Conservation (phyloP, 2,888 invertebrate species). For the Amaurobius ferox region DNA sequence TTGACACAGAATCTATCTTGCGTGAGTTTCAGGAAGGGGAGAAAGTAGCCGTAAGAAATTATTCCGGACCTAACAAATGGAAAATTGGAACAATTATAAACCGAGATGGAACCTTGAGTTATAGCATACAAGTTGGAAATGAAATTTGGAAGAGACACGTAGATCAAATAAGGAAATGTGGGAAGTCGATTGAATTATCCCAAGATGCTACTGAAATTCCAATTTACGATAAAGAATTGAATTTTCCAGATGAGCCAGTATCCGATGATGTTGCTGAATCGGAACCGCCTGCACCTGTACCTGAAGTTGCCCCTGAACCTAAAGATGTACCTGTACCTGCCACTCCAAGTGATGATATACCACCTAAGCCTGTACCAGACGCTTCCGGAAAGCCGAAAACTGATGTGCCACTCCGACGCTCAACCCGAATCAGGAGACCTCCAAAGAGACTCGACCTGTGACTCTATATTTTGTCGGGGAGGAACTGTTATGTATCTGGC, state of each 20-base stretch:
- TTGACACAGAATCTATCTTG: slow-evolving; percentile 47
- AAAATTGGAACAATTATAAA: slow-evolving; percentile 47
- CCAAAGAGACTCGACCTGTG: slow-evolving; percentile 42
- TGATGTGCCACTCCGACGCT: slow-evolving; percentile 41
- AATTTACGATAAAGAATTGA: slow-evolving; percentile 46
- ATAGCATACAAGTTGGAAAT: too few relatives aligned
- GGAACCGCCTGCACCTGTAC: slow-evolving; percentile 37
- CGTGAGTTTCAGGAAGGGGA: slow-evolving; percentile 48
- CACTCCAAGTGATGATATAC: slow-evolving; percentile 16
- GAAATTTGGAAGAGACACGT: slow-evolving; percentile 18
- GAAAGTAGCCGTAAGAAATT: slow-evolving; percentile 45
- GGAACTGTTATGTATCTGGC: slow-evolving; percentile 44
- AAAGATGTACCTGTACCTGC: slow-evolving; percentile 24
- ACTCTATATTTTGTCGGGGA: slow-evolving; percentile 47
- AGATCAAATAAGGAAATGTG: slow-evolving; percentile 45
- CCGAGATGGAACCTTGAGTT: slow-evolving; percentile 23
- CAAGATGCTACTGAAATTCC: slow-evolving; percentile 41
- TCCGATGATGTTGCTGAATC: slow-evolving; percentile 47
- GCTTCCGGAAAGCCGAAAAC: slow-evolving; percentile 14
- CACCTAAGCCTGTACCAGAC: slow-evolving; percentile 18
- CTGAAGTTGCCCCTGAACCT: slow-evolving; percentile 31
- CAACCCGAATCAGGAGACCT: slow-evolving; percentile 33
- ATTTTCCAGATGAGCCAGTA: slow-evolving; percentile 41
- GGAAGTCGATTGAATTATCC: slow-evolving; percentile 45
- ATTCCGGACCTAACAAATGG: slow-evolving; percentile 51